Evolutionary conservation across 2,113 vertebrate species (phyloP).

Genomic region (Circaetus cinerascens): DNA sequence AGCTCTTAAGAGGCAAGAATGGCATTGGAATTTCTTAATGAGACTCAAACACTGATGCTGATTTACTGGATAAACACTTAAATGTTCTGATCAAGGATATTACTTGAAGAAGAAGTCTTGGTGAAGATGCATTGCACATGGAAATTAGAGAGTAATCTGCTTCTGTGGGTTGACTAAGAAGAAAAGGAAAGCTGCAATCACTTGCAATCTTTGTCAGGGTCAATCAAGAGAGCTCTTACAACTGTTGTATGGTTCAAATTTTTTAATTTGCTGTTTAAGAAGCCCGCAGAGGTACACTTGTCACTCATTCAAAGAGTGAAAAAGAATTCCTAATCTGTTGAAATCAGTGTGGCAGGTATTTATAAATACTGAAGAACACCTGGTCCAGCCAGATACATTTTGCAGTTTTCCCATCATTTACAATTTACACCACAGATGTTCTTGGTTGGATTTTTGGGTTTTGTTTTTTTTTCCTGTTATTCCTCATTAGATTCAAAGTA

Average conservation of each 20-base stretch:
- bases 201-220: background rate
- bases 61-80: background rate
- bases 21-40: background rate
- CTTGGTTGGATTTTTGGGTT: background rate
- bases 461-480: fast-evolving
- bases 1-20: background rate
- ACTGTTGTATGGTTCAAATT: background rate
- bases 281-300: background rate
- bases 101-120: background rate
- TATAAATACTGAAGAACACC: background rate
- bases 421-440: background rate
- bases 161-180: background rate
- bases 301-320: background rate
- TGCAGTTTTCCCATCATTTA: background rate
- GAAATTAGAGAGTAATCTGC: background rate
- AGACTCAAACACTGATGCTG: background rate
- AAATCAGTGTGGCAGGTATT: background rate
- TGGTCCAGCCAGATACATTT: background rate
- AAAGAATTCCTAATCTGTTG: background rate
- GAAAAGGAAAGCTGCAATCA: background rate
- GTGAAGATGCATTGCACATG: background rate
- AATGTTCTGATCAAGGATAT: background rate
- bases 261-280: background rate
- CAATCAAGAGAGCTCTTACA: background rate
- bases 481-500: background rate